phyloP scores from a whole-genome alignment of 2,888 invertebrate species.

The Sphaerophoria taeniata region DNA sequence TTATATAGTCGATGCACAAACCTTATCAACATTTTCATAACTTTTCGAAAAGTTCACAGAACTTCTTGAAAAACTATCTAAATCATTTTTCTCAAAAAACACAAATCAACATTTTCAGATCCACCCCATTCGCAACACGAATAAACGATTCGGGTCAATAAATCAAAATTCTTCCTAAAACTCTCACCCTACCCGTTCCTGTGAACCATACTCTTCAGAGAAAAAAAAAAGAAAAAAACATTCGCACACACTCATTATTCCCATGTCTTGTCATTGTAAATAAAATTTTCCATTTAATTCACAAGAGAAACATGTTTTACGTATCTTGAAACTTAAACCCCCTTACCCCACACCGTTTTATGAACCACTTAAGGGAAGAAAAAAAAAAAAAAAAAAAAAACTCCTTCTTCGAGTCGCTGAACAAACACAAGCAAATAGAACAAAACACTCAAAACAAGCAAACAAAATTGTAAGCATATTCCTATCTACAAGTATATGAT shows the following conservation, averaged over 20 bases:
- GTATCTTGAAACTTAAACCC: neutral
- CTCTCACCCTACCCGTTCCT: neutral
- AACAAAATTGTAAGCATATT: slow-evolving; percentile 24
- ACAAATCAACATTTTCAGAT: neutral
- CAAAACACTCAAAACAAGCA: slow-evolving; percentile 18
- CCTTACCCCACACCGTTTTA: neutral
- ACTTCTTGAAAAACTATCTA: slow-evolving; percentile 50
- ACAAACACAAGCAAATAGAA: slow-evolving; percentile 57
- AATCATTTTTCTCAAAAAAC: slow-evolving; percentile 37
- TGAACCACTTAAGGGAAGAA: neutral
- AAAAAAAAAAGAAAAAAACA: slow-evolving; percentile 8
- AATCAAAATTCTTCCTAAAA: slow-evolving; percentile 36
- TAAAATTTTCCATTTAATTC: slow-evolving; percentile 47
- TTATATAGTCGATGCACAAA: slow-evolving; percentile 28
- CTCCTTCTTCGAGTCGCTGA: slow-evolving; percentile 53
- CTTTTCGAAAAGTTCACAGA: slow-evolving; percentile 45
- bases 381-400: neutral
- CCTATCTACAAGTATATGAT: neutral
- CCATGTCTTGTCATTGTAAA: slow-evolving; percentile 50
- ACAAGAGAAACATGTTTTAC: slow-evolving; percentile 46
- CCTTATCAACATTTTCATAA: slow-evolving; percentile 42
- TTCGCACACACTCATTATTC: slow-evolving; percentile 29
- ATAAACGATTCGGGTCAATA: slow-evolving; percentile 66
- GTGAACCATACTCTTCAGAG: no score
- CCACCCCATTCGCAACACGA: slow-evolving; percentile 46